Evolutionary conservation across 2,797 vertebrate genomes (phyloP).

Genomic region (Siniperca obscura): DNA sequence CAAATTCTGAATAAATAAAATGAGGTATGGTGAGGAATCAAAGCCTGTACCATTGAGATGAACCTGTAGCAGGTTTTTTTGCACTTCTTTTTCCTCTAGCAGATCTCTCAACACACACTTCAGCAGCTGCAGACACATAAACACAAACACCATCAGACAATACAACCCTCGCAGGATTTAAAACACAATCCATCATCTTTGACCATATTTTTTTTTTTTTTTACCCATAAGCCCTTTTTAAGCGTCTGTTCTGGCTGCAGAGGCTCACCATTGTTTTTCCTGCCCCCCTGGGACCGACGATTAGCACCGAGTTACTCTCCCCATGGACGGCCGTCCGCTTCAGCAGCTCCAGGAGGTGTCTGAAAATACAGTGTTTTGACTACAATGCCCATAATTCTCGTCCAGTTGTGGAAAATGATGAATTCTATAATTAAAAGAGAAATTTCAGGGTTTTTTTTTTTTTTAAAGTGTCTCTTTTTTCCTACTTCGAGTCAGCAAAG

Average conservation of each 20-base stretch:
- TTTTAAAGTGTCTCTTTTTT: not conserved
- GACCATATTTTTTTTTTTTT: not conserved
- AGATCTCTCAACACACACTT: slow-evolving; percentile 90
- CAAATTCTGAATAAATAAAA: not conserved
- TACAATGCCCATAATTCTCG: slow-evolving; percentile 48
- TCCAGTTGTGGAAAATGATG: not conserved
- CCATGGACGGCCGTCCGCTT: slow-evolving; percentile 91
- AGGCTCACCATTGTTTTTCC: slow-evolving; percentile 92
- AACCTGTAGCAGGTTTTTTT: slow-evolving; percentile 91
- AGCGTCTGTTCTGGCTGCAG: not conserved
- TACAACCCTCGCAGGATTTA: slow-evolving; percentile 27
- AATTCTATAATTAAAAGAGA: not conserved
- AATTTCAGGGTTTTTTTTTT: rapidly evolving
- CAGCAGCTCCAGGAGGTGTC: slow-evolving; percentile 93
- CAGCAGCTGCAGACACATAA: slow-evolving; percentile 84
- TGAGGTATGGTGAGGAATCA: not conserved
- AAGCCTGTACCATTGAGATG: slow-evolving; percentile 89
- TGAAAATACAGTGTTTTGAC: slow-evolving; percentile 65
- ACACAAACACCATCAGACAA: not conserved
- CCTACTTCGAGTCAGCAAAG: not conserved
- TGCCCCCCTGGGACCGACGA: slow-evolving; percentile 93
- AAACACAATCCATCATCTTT: slow-evolving; percentile 6
- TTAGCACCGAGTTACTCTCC: slow-evolving; percentile 95
- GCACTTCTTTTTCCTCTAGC: slow-evolving; percentile 82
- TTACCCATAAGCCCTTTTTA: not conserved